phyloP scores from a whole-genome alignment of 2,888 invertebrate genomes.

The Agrenia bidenticulata region DNA sequence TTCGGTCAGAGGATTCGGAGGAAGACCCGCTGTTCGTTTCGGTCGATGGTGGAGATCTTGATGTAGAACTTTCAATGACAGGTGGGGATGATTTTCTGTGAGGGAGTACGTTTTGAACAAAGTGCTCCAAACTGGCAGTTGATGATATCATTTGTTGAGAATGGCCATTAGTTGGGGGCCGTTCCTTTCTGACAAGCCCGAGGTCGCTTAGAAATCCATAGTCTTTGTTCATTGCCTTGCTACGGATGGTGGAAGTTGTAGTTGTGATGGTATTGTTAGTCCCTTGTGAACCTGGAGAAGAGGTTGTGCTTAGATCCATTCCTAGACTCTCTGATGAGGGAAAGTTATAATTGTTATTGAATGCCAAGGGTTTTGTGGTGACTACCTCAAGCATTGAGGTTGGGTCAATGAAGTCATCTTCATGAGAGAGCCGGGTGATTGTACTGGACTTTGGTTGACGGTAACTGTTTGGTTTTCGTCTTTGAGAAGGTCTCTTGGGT shows the following conservation, averaged over 20 bases:
- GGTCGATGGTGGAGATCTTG: slow-evolving; percentile 23
- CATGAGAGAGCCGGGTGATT: slow-evolving; percentile 21
- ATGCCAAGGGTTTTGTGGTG: slow-evolving; percentile 30
- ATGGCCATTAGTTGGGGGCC: slow-evolving; percentile 17
- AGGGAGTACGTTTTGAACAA: slow-evolving; percentile 38
- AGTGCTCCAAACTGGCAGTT: slow-evolving; percentile 39
- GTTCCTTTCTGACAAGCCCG: slow-evolving; percentile 29
- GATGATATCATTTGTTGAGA: background rate
- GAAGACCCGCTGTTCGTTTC: slow-evolving; percentile 14
- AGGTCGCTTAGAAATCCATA: slow-evolving; percentile 32
- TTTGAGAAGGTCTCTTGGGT: slow-evolving; percentile 21
- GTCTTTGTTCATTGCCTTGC: slow-evolving; percentile 39
- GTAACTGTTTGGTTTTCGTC: slow-evolving; percentile 13
- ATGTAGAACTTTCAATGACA: slow-evolving; percentile 15
- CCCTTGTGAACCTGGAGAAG: slow-evolving; percentile 4
- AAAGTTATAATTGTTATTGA: slow-evolving; percentile 19
- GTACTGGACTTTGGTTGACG: background rate
- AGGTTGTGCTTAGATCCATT: slow-evolving; percentile 38
- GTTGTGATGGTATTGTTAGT: slow-evolving; percentile 17
- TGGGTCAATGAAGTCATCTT: slow-evolving; percentile 48
- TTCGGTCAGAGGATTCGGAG: slow-evolving; percentile 26
- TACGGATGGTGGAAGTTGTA: slow-evolving; percentile 27
- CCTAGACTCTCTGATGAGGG: slow-evolving; percentile 16
- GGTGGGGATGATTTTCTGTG: slow-evolving; percentile 18
- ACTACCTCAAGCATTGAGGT: slow-evolving; percentile 48